Evolutionary conservation across 1,140 invertebrate species (phyloP).

Genomic region (Rhizoglyphus robini): DNA sequence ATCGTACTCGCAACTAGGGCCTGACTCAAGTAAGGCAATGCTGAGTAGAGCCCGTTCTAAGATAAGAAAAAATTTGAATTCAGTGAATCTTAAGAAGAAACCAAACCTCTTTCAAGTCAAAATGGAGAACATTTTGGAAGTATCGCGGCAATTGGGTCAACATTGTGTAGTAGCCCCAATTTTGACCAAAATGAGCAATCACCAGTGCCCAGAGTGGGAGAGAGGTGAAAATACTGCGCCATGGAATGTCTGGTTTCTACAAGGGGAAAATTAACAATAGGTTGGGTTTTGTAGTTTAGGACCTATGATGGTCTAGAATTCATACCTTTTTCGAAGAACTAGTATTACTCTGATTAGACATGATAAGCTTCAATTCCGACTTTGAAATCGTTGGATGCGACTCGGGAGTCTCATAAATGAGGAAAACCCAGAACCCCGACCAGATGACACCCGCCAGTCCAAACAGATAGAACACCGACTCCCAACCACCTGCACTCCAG

Average conservation of each 20-base stretch:
- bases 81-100: too few species aligned
- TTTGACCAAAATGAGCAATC: constrained; percentile 71
- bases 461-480: constrained; percentile 53
- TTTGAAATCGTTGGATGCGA: constrained; percentile 68
- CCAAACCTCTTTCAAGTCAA: constrained; percentile 65
- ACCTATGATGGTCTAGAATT: too few species aligned
- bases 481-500: constrained; percentile 48
- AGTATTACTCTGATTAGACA: constrained; percentile 33
- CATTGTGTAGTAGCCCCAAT: constrained; percentile 89
- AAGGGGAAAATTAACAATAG: too few species aligned
- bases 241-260: constrained; percentile 49
- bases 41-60: constrained; percentile 43
- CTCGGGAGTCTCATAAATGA: constrained; percentile 69
- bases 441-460: constrained; percentile 56
- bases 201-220: constrained; percentile 80
- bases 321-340: too few species aligned
- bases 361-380: constrained; percentile 69
- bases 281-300: too few species aligned
- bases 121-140: constrained; percentile 73
- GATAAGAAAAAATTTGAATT: constrained; percentile 15
- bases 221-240: constrained; percentile 61
- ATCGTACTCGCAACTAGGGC: constrained; percentile 35
- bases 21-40: constrained; percentile 43
- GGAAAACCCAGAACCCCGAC: constrained; percentile 65
- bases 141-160: constrained; percentile 85